Conservation (phyloP, 1,140 invertebrate genomes). For the Acromyrmex charruanus region DNA sequence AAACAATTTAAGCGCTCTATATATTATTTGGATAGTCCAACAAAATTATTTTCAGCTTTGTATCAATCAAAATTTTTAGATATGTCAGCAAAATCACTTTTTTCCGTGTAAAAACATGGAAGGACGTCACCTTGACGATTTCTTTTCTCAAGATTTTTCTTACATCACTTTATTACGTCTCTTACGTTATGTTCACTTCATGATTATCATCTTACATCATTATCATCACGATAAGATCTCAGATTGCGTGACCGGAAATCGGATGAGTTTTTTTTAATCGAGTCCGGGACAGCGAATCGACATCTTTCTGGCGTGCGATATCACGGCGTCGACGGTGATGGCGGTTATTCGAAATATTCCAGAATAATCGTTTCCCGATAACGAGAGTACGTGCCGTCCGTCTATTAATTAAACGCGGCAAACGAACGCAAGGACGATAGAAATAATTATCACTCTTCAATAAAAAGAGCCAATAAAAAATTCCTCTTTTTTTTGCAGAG, state of each 20-base stretch:
- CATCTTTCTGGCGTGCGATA: slow-evolving; percentile 35
- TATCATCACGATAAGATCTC: not conserved
- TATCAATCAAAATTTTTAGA: too few species aligned
- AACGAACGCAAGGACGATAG: slow-evolving; percentile 6
- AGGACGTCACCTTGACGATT: not conserved
- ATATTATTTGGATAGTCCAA: too few species aligned
- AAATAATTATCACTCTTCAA: slow-evolving; percentile 42
- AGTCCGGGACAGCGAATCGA: not conserved
- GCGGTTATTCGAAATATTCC: slow-evolving; percentile 45
- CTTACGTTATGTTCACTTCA: not conserved
- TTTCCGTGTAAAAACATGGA: not conserved
- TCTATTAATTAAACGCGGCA: slow-evolving; percentile 39
- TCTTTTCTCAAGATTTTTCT: not conserved
- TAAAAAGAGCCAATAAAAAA: slow-evolving; percentile 7
- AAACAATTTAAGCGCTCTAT: too few species aligned
- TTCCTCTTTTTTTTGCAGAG: not conserved
- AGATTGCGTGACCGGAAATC: slow-evolving; percentile 23
- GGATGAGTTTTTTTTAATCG: slow-evolving; percentile 27
- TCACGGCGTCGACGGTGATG: not conserved
- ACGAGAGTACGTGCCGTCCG: slow-evolving; percentile 23
- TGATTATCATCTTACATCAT: slow-evolving; percentile 14
- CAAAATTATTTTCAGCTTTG: too few species aligned
- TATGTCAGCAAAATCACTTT: too few species aligned
- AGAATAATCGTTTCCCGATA: slow-evolving; percentile 56
- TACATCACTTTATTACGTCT: too few species aligned